phyloP scores from a whole-genome alignment of 2,888 invertebrate species.

The Lepidonotus clava region DNA sequence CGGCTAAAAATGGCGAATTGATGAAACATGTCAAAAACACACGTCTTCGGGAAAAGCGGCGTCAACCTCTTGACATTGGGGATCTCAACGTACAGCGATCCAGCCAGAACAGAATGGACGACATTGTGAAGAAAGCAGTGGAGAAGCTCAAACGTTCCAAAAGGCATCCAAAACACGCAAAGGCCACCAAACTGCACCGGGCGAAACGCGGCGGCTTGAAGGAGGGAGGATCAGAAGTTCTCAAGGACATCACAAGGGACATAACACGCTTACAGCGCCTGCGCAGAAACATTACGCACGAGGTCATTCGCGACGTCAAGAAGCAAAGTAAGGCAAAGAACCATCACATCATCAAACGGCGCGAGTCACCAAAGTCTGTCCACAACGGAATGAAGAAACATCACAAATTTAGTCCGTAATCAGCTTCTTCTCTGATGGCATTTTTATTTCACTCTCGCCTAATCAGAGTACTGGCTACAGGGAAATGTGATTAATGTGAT shows the following conservation, averaged over 20 bases:
- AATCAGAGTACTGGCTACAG: no score
- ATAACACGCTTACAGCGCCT: conserved; percentile 35
- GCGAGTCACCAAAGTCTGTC: background rate
- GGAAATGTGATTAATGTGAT: no score
- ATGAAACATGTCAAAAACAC: conserved; percentile 5
- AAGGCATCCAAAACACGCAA: background rate
- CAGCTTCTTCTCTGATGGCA: no score
- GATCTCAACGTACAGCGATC: background rate
- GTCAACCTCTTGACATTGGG: background rate
- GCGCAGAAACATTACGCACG: background rate
- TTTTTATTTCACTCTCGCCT: no score
- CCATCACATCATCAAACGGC: background rate
- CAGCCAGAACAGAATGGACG: background rate
- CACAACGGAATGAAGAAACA: background rate
- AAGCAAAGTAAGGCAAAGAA: background rate
- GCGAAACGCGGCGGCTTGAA: background rate
- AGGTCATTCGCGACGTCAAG: conserved; percentile 2
- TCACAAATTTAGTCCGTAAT: background rate
- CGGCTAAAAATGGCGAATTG: background rate
- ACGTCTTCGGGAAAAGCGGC: conserved; percentile 1
- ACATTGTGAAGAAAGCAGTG: conserved; percentile 16
- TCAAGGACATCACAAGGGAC: conserved; percentile 40
- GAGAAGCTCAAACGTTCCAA: conserved; percentile 18
- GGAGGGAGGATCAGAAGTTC: background rate
- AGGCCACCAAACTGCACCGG: background rate